phyloP scores from a whole-genome alignment of 2,888 invertebrate genomes.

The Drosophila rellima region DNA sequence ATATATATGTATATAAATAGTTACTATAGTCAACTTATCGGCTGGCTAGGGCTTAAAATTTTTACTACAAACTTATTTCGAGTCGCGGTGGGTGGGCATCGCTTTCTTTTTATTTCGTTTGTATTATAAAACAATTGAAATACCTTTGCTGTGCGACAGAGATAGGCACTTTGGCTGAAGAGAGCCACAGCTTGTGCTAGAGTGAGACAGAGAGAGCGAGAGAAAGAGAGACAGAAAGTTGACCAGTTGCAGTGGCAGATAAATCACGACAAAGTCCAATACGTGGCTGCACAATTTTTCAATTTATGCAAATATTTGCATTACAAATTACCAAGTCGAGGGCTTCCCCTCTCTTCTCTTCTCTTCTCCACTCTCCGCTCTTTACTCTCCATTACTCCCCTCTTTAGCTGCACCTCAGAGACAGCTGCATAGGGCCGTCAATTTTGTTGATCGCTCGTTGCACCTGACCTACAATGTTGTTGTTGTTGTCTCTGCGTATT shows the following conservation, averaged over 20 bases:
- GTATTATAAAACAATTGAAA: slow-evolving; percentile 63
- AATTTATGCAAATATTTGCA: slow-evolving; percentile 80
- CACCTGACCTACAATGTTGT: slow-evolving; percentile 72
- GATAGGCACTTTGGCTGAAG: not conserved
- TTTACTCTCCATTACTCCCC: too few species aligned
- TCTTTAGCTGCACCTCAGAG: slow-evolving; percentile 4
- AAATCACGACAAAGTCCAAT: slow-evolving; percentile 58
- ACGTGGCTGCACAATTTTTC: slow-evolving; percentile 65
- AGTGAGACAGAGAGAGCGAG: not conserved
- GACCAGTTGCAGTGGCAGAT: slow-evolving; percentile 40
- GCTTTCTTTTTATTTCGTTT: slow-evolving; percentile 20
- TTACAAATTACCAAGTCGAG: slow-evolving; percentile 69
- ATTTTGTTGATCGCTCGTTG: slow-evolving; percentile 36
- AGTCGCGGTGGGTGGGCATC: slow-evolving; percentile 25
- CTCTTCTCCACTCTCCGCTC: not conserved
- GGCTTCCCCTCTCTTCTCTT: slow-evolving; percentile 18
- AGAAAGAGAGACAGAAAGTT: slow-evolving; percentile 1
- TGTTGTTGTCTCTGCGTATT: slow-evolving; percentile 43
- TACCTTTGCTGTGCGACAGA: slow-evolving; percentile 40
- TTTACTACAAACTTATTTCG: slow-evolving; percentile 24
- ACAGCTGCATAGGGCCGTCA: slow-evolving; percentile 55
- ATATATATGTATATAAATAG: slow-evolving; percentile 7
- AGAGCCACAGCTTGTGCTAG: not conserved
- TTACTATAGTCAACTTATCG: slow-evolving; percentile 18
- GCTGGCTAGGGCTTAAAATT: slow-evolving; percentile 16